Conservation (phyloP, 1,140 invertebrate genomes). For the Calephelis virginiensis region DNA sequence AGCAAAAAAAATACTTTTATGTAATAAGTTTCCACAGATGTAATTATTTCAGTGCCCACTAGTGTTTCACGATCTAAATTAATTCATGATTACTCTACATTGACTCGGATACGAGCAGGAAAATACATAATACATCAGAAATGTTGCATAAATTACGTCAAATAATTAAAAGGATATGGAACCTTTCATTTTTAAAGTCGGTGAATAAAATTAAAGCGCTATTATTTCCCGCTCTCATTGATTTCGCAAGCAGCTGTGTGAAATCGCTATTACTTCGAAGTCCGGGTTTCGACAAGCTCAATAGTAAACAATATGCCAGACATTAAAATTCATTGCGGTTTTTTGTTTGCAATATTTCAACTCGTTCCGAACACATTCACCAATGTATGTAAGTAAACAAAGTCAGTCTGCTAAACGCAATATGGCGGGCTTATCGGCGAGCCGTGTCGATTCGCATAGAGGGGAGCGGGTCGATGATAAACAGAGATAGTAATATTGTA, state of each 20-base stretch:
- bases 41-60: no score
- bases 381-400: conserved; percentile 2
- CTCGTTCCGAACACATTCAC: not conserved
- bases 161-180: no score
- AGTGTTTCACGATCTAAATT: no score
- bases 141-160: no score
- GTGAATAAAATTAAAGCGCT: not conserved
- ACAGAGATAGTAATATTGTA: conserved; percentile 44
- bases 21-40: no score
- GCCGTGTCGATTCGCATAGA: conserved; percentile 36
- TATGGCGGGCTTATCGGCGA: conserved; percentile 30
- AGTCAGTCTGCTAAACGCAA: not conserved
- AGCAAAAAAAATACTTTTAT: no score
- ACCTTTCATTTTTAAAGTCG: no score
- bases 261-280: conserved; percentile 1
- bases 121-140: no score
- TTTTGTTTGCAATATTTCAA: not conserved
- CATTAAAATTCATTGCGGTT: not conserved
- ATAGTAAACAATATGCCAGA: not conserved
- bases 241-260: not conserved
- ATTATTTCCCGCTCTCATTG: not conserved
- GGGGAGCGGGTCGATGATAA: conserved; percentile 37
- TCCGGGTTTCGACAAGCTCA: not conserved
- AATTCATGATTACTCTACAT: no score
- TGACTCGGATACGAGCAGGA: no score